These are phyloP conservation scores for Argyrosomus regius DNA, from an alignment of 2,797 vertebrate genomes.

Conservation along the genomic window DNA sequence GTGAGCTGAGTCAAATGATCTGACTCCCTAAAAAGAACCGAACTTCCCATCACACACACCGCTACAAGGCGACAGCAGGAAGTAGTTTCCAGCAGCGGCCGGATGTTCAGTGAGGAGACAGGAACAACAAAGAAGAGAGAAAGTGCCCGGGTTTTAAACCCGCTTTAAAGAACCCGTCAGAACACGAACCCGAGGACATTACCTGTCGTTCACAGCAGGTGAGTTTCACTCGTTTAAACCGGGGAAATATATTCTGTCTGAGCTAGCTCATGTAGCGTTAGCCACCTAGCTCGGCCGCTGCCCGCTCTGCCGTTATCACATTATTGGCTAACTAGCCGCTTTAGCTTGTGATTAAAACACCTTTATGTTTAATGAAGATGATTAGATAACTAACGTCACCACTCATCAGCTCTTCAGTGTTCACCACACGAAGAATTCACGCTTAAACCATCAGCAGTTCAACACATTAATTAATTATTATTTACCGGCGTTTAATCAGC, in stretches of 20 bases:
- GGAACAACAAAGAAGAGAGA: constrained; percentile 80
- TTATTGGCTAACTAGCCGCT: constrained; percentile 64
- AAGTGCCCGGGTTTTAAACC: constrained; percentile 65
- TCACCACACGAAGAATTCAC: accelerated
- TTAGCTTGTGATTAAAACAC: constrained; percentile 40
- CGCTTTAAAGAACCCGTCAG: constrained; percentile 6
- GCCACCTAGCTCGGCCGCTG: constrained; percentile 31
- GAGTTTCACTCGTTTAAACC: background rate
- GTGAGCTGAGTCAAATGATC: no score
- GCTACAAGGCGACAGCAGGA: constrained; percentile 22
- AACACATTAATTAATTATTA: background rate
- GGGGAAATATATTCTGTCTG: accelerated
- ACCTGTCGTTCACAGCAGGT: constrained; percentile 43
- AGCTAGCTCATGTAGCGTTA: background rate
- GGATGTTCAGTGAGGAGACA: constrained; percentile 66
- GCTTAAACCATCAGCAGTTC: background rate
- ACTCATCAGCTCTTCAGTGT: accelerated
- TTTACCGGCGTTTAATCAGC: constrained; percentile 24
- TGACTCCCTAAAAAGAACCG: no score
- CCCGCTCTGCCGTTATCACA: constrained; percentile 28
- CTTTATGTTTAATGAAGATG: background rate
- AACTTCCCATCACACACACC: no score
- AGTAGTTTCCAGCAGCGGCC: constrained; percentile 53
- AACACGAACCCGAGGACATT: background rate
- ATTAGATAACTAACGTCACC: background rate